Conservation (phyloP, 1,140 invertebrate species). For the Aphelinus certus region DNA sequence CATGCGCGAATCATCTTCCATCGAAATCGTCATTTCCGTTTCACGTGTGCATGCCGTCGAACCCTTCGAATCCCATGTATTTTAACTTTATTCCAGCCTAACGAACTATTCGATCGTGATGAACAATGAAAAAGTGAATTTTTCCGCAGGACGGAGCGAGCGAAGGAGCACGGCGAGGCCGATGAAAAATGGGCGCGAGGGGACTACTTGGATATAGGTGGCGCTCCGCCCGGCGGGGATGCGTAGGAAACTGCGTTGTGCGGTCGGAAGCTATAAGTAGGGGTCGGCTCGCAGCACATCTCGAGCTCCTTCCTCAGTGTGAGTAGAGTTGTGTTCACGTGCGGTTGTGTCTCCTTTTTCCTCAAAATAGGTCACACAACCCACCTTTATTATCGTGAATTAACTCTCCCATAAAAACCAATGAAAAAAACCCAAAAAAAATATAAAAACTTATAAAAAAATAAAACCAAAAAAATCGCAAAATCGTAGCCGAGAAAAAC, state of each 20-base stretch:
- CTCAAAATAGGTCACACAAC: constrained; percentile 79
- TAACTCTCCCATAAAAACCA: constrained; percentile 80
- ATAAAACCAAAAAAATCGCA: constrained; percentile 62
- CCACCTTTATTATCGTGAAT: constrained; percentile 77
- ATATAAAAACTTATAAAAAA: constrained; percentile 60
- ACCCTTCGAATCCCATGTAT: neutral
- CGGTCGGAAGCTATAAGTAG: constrained; percentile 60
- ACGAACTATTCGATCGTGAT: too few species aligned
- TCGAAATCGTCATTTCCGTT: constrained; percentile 25
- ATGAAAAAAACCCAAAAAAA: constrained; percentile 72
- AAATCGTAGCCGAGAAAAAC: constrained; percentile 60
- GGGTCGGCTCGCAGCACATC: constrained; percentile 43
- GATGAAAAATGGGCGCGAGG: neutral
- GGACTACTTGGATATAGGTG: constrained; percentile 32
- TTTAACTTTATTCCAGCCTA: too few species aligned
- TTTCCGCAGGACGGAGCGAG: too few species aligned
- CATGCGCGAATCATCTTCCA: too few species aligned
- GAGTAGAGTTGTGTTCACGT: constrained; percentile 70
- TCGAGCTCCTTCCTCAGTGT: constrained; percentile 69
- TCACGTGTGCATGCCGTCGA: neutral
- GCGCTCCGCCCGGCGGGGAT: neutral
- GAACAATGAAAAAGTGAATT: too few species aligned
- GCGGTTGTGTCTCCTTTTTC: constrained; percentile 69
- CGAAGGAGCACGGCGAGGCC: too few species aligned
- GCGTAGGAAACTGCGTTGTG: constrained; percentile 36